phyloP scores from a whole-genome alignment of 2,113 vertebrate species.

The Tachuris rubrigastra region DNA sequence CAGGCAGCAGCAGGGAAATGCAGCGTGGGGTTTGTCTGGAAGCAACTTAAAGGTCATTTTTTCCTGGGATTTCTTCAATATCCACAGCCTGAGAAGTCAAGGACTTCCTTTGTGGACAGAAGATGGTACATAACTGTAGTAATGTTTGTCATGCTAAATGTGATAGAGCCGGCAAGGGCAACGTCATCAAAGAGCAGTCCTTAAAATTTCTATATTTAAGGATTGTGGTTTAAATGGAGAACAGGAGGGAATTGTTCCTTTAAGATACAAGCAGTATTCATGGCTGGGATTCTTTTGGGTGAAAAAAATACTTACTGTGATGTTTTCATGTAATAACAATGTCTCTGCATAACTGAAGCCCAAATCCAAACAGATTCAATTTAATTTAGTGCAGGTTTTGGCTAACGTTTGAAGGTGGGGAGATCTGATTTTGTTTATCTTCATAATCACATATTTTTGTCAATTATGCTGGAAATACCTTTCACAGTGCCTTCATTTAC shows the following conservation, averaged over 20 bases:
- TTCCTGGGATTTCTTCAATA: not conserved
- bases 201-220: not conserved
- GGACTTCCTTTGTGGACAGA: not conserved
- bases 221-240: not conserved
- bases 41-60: not conserved
- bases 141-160: not conserved
- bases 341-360: not conserved
- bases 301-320: not conserved
- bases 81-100: not conserved
- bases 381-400: not conserved
- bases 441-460: not conserved
- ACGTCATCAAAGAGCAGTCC: fast-evolving
- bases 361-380: not conserved
- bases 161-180: not conserved
- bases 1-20: slow-evolving; percentile 10
- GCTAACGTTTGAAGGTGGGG: not conserved
- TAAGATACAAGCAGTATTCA: not conserved
- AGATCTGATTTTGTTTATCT: not conserved
- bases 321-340: not conserved
- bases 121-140: not conserved
- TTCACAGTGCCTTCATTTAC: not conserved
- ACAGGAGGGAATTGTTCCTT: not conserved
- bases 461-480: not conserved
- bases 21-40: not conserved
- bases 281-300: not conserved